Conservation (phyloP, 23 tunicate species). For the Oikopleura dioica region DNA sequence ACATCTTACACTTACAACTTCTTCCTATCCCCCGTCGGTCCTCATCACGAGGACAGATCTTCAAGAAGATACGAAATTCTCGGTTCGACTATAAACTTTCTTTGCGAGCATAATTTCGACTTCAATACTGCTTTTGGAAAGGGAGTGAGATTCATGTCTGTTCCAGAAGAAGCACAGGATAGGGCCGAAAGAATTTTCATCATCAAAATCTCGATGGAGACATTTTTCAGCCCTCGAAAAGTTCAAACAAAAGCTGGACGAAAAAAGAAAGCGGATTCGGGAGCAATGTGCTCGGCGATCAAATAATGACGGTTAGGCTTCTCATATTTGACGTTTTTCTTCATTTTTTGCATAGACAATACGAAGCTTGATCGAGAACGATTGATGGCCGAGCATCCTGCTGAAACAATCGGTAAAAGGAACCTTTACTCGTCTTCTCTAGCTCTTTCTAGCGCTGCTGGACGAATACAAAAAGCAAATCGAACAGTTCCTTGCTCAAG, state of each 20-base stretch:
- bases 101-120: background rate
- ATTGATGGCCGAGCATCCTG: too few species aligned
- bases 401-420: too few species aligned
- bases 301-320: too few species aligned
- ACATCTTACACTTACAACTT: background rate
- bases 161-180: background rate
- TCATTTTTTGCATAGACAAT: too few species aligned
- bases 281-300: too few species aligned
- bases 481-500: background rate
- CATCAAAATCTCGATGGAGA: too few species aligned
- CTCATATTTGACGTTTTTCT: too few species aligned
- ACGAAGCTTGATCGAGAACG: too few species aligned
- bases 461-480: background rate
- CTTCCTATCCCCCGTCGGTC: background rate
- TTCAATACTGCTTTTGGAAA: background rate
- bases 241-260: background rate
- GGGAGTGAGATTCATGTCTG: background rate
- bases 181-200: too few species aligned
- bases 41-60: background rate
- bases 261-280: background rate
- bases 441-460: background rate
- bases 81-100: background rate
- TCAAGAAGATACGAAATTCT: background rate
- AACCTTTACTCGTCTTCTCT: too few species aligned
- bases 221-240: too few species aligned